phyloP scores from a whole-genome alignment of 2,113 vertebrate species.

The Amphiprion ocellaris region DNA sequence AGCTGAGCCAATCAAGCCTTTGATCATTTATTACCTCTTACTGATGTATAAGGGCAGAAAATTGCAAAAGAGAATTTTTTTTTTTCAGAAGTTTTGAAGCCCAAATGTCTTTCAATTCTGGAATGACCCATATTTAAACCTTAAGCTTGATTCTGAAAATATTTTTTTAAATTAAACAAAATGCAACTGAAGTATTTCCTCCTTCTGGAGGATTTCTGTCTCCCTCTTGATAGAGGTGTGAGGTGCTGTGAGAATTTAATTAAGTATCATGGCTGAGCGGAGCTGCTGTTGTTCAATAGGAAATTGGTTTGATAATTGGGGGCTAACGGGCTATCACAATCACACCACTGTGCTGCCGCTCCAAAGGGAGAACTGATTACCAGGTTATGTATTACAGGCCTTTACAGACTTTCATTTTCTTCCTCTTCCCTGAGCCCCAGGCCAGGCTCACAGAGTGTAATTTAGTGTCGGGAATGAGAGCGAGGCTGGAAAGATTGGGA shows the following conservation, averaged over 20 bases:
- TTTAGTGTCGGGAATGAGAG: constrained; percentile 36
- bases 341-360: constrained; percentile 30
- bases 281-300: constrained; percentile 45
- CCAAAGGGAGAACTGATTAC: constrained; percentile 49
- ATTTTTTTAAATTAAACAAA: not conserved
- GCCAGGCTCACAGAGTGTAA: constrained; percentile 13
- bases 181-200: not conserved
- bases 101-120: too few relatives aligned
- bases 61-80: too few relatives aligned
- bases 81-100: too few relatives aligned
- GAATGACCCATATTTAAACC: too few relatives aligned
- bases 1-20: too few relatives aligned
- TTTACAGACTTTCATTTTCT: constrained; percentile 27
- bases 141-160: not conserved
- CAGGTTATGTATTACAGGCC: constrained; percentile 53
- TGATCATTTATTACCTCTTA: too few relatives aligned
- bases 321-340: constrained; percentile 60
- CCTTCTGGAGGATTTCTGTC: constrained; percentile 1
- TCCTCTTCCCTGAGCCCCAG: constrained; percentile 23
- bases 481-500: not conserved
- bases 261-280: constrained; percentile 36
- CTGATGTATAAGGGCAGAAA: too few relatives aligned
- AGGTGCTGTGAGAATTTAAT: constrained; percentile 48
- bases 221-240: constrained; percentile 2
- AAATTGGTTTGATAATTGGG: constrained; percentile 61